phyloP scores from a whole-genome alignment of 2,797 vertebrate genomes.

The Oryzias dopingdopingensis region DNA sequence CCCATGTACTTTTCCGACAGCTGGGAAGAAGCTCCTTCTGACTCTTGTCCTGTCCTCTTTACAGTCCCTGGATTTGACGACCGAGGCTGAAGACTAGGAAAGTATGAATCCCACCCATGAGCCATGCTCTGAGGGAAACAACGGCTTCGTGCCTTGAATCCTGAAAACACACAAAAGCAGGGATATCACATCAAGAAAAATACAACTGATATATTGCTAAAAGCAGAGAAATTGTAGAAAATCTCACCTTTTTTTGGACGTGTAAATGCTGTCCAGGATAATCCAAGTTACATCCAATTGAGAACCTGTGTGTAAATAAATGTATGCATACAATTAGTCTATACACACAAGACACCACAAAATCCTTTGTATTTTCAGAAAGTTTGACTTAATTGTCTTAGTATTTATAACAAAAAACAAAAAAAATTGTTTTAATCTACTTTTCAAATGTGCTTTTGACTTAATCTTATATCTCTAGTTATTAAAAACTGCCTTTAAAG shows the following conservation, averaged over 20 bases:
- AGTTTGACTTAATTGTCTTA: not conserved
- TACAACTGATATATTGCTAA: constrained; percentile 6
- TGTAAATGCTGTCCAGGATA: constrained; percentile 11
- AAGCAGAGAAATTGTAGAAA: not conserved
- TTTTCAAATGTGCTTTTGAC: too few species aligned
- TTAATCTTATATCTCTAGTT: too few species aligned
- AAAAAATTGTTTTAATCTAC: too few species aligned
- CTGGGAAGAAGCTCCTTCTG: constrained; percentile 53
- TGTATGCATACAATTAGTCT: constrained; percentile 6
- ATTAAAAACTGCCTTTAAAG: too few species aligned
- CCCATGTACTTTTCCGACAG: constrained; percentile 63
- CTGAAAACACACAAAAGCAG: constrained; percentile 56
- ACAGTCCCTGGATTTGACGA: constrained; percentile 56
- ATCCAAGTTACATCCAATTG: constrained; percentile 27
- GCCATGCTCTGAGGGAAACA: constrained; percentile 61
- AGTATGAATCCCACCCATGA: constrained; percentile 72
- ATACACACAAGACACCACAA: not conserved
- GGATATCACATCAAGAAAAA: constrained; percentile 15
- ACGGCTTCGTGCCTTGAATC: constrained; percentile 29
- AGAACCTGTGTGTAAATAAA: constrained; percentile 34
- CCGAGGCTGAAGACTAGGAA: constrained; percentile 47
- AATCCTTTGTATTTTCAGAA: not conserved
- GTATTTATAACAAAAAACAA: too few species aligned
- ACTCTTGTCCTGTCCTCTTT: constrained; percentile 47
- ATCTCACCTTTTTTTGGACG: constrained; percentile 44